Conservation (phyloP, 2,113 vertebrate species). For the Cygnus buccinator region DNA sequence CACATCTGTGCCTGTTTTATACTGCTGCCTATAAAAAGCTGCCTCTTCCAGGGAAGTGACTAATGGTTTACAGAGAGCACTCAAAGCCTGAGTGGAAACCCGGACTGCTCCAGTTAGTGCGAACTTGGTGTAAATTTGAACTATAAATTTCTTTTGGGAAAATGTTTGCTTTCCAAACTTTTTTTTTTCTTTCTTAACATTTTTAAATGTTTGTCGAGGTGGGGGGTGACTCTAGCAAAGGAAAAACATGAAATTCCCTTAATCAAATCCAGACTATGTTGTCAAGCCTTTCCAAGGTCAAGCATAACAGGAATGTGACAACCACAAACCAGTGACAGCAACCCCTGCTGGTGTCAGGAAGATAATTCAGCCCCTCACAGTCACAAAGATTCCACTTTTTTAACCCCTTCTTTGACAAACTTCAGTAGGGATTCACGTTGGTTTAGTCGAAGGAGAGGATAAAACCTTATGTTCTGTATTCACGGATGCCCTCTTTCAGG, state of each 20-base stretch:
- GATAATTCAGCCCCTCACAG: constrained; percentile 56
- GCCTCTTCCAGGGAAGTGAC: constrained; percentile 80
- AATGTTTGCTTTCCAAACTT: constrained; percentile 78
- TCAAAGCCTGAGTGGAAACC: constrained; percentile 73
- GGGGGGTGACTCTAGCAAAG: constrained; percentile 79
- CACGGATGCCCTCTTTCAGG: not conserved
- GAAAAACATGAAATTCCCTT: constrained; percentile 76
- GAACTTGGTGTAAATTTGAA: constrained; percentile 84
- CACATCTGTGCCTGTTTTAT: constrained; percentile 80
- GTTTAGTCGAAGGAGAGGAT: not conserved
- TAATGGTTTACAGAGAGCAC: constrained; percentile 80
- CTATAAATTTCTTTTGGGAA: constrained; percentile 82
- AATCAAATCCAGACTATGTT: constrained; percentile 79
- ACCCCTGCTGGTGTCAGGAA: constrained; percentile 71
- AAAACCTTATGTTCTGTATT: not conserved
- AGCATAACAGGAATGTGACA: constrained; percentile 73
- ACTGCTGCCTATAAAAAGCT: constrained; percentile 72
- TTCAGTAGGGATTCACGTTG: rapidly evolving
- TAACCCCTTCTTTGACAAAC: constrained; percentile 28
- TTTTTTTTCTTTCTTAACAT: constrained; percentile 55
- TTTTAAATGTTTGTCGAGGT: constrained; percentile 80
- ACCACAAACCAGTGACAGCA: constrained; percentile 71
- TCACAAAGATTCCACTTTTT: not conserved
- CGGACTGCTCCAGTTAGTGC: constrained; percentile 76
- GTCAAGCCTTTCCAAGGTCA: constrained; percentile 77